Base-by-base conservation (phyloP, 2,888 invertebrate species). In the Hemicrepidius hirtus region DNA sequence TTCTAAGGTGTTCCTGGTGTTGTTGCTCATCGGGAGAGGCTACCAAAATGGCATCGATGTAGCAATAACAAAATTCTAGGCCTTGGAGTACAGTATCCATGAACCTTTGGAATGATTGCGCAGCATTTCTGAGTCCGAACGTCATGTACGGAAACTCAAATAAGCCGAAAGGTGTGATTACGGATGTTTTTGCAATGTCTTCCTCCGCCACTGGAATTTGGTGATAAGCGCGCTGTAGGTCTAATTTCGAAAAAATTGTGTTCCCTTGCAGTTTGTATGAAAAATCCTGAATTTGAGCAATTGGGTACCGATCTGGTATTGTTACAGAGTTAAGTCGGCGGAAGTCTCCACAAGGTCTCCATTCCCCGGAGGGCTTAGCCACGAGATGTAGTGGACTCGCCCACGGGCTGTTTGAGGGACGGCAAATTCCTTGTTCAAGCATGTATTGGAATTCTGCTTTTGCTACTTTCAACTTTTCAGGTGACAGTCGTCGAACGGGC, bases 321-420 rank as follows among this genome's bases (percentile, higher is more conserved):
- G 57, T 57, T 3, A 28, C 10, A 4, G 32, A 24, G n/a, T 32
- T 57, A 2, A 57, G 57, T 6, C 57, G 57, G 1, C 57, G 13
- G 13, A 24, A 57, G 12, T 57, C n/a, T 13, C 57, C 57, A 13
- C 35, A 35, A 12, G 12, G 7, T 57, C 28, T n/a, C 57, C 57
- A 57, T 1, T 35, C 32, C 24, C 50, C 50, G 10, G 12, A 10
- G 1, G 20, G 6, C n/a, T 20, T 4, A 1, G 24, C 16, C 1
- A 74, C 75, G 44, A 83, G 57, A 65, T 82, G 83, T 0, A 87
- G 75, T 0, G 84, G 87, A 44, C 81, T 84, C 0, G 86, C 79
- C 85, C 85, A 87, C 1, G 79, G 74, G 41, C 85, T 85, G 5
- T 81, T 82, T 0, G 86, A 87, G 0, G 85, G 86, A 1, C 85